Conservation (phyloP, 92 coral and sea anemone species). For the Siderastrea radians region DNA sequence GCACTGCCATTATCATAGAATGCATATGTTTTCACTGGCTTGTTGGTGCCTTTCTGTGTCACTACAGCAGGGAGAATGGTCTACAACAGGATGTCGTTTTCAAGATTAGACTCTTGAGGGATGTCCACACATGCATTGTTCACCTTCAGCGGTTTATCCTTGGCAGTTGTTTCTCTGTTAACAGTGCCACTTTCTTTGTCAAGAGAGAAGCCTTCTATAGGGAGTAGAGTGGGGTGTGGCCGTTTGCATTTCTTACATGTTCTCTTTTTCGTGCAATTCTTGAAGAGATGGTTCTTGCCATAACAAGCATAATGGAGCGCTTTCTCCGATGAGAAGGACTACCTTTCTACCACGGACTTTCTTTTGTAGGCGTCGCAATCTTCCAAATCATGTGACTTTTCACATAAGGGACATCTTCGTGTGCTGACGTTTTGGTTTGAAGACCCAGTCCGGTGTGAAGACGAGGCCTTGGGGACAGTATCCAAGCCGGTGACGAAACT, state of each 20-base stretch:
- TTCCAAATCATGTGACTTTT: constrained; percentile 50
- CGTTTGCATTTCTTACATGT: constrained; percentile 61
- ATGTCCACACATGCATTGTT: constrained; percentile 11
- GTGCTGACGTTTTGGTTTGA: no score
- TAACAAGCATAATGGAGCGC: constrained; percentile 62
- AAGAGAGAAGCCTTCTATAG: constrained; percentile 32
- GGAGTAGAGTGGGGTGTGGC: constrained; percentile 64
- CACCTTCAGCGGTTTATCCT: constrained; percentile 9
- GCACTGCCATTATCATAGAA: constrained; percentile 81
- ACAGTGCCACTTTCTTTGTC: constrained; percentile 2
- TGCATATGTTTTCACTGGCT: constrained; percentile 53
- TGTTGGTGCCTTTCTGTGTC: constrained; percentile 41
- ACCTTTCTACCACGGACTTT: constrained; percentile 46
- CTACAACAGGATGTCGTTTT: constrained; percentile 3
- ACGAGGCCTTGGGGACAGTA: no score
- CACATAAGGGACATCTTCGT: constrained; percentile 3
- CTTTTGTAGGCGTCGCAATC: neutral
- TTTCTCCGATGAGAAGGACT: constrained; percentile 45
- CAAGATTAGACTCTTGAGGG: constrained; percentile 15
- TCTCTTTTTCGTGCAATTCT: constrained; percentile 46
- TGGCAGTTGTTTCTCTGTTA: neutral
- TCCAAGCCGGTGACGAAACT: constrained; percentile 2
- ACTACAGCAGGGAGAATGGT: constrained; percentile 4
- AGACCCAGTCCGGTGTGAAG: no score
- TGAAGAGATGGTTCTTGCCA: constrained; percentile 56